Percentiles rank a stretch among this genome's conserved stretches.
Evolutionary conservation across 2,113 vertebrate species (phyloP).

Genomic region (Cheilinus undulatus): DNA sequence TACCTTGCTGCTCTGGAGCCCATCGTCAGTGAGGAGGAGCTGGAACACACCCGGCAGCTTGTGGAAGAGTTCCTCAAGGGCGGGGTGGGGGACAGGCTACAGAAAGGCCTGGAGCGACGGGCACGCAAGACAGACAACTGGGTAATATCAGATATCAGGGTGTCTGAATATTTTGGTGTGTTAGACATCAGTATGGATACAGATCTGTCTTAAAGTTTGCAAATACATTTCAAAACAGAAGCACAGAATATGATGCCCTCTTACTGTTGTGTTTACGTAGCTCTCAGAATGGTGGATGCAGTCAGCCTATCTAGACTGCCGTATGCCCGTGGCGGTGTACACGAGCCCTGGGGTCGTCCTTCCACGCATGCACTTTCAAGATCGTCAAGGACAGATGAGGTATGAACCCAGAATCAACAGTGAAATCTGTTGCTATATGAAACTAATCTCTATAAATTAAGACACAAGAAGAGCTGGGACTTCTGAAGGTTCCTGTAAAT

Average conservation of each 20-base stretch:
- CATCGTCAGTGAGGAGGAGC: conserved; percentile 90
- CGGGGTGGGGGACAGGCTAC: conserved; percentile 93
- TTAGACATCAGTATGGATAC: background rate
- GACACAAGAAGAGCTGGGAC: background rate
- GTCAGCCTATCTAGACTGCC: conserved; percentile 94
- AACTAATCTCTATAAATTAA: background rate
- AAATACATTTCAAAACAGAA: background rate
- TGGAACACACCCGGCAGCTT: conserved; percentile 86
- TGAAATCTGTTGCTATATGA: background rate
- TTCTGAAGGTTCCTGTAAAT: background rate
- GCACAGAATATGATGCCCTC: background rate
- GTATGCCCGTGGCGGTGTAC: conserved; percentile 92
- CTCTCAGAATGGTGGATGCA: conserved; percentile 98
- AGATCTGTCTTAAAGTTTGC: background rate
- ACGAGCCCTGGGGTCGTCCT: conserved; percentile 92
- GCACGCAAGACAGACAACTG: conserved; percentile 94
- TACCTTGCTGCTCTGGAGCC: conserved; percentile 91
- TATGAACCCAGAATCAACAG: conserved; percentile 67
- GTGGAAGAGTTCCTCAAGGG: conserved; percentile 88
- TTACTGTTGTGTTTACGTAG: conserved; percentile 73
- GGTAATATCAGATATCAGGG: conserved; percentile 84
- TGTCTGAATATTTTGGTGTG: background rate
- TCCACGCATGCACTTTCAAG: conserved; percentile 92
- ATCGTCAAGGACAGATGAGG: conserved; percentile 98
- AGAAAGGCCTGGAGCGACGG: conserved; percentile 92